Evolutionary conservation across 2,888 invertebrate species (phyloP).

Genomic region (Thysanoteuthis rhombus): DNA sequence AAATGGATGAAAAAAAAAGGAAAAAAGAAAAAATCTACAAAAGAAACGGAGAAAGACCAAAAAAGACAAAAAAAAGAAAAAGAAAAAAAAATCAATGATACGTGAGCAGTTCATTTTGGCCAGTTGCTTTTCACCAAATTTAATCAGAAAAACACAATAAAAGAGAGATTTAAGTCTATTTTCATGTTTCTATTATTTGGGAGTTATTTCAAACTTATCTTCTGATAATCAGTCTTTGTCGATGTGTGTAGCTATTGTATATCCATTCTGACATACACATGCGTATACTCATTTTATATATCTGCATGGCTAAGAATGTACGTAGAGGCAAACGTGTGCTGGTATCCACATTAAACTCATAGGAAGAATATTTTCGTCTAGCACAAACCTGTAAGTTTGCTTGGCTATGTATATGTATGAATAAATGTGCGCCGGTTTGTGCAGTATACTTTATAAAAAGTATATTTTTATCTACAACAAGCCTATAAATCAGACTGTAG

Average conservation of each 20-base stretch:
- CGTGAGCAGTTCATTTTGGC: background rate
- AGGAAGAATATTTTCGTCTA: too few species aligned
- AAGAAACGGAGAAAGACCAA: background rate
- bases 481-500: too few species aligned
- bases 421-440: too few species aligned
- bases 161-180: background rate
- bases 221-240: background rate
- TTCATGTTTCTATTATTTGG: constrained; percentile 12
- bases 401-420: too few species aligned
- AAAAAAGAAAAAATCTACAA: background rate
- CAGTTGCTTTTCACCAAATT: background rate
- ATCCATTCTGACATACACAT: background rate
- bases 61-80: background rate
- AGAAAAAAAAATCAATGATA: background rate
- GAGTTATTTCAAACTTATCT: background rate
- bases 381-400: too few species aligned
- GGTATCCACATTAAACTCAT: too few species aligned
- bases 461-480: too few species aligned
- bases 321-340: background rate
- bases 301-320: background rate
- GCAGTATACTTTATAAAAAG: too few species aligned
- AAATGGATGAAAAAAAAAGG: background rate
- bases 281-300: background rate
- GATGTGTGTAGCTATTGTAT: too few species aligned
- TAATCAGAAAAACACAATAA: background rate